Conservation (phyloP, 2,888 invertebrate species). For the Ptychoptera albimana region DNA sequence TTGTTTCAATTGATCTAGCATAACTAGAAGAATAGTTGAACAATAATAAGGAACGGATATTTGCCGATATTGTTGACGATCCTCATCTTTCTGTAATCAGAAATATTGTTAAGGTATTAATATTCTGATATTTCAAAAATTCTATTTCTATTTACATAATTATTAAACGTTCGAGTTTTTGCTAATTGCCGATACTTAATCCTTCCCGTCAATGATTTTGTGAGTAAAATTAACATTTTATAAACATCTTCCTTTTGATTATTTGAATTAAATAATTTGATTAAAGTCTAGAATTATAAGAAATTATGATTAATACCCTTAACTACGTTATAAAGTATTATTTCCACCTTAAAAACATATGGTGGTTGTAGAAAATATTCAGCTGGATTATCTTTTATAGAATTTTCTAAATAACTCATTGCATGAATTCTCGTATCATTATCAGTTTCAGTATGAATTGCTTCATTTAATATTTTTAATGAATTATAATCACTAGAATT, state of each 20-base stretch:
- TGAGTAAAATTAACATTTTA: constrained; percentile 13
- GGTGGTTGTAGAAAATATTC: constrained; percentile 28
- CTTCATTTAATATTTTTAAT: constrained; percentile 18
- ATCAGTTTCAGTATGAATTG: constrained; percentile 10
- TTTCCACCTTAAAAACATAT: constrained; percentile 21
- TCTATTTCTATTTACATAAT: neutral
- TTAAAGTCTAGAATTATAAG: neutral
- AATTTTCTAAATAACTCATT: constrained; percentile 18
- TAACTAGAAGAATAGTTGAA: neutral
- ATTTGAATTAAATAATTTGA: neutral
- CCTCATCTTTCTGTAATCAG: neutral
- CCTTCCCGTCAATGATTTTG: constrained; percentile 16
- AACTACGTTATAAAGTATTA: too few relatives aligned
- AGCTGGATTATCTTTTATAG: constrained; percentile 24
- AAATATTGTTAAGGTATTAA: too few relatives aligned
- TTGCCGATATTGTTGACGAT: neutral
- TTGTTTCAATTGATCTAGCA: neutral
- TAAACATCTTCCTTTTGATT: neutral
- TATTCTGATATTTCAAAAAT: too few relatives aligned
- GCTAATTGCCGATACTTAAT: constrained; percentile 13
- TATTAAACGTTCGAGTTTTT: constrained; percentile 8
- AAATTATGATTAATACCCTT: too few relatives aligned
- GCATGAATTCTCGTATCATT: constrained; percentile 16
- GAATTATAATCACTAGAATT: constrained; percentile 18
- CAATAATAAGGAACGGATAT: constrained; percentile 1